Base-by-base conservation (phyloP, 2,888 invertebrate genomes). In the Zaprionus bogoriensis region DNA sequence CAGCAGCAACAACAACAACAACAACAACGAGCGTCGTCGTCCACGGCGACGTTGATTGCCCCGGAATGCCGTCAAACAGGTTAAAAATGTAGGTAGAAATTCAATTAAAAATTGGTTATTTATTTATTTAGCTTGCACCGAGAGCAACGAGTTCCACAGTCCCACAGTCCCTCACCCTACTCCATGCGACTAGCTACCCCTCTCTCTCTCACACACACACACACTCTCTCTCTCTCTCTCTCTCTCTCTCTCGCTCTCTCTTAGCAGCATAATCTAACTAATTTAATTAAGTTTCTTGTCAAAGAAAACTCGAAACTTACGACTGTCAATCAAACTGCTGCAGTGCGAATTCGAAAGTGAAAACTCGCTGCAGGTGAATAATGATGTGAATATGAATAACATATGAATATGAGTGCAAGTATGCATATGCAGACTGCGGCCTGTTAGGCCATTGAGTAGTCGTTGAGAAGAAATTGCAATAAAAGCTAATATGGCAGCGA, bases 1-100 rank as follows among this genome's bases (percentile, higher is more conserved):
- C 61, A 75, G 45, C 67, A 66, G 30, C 58, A 69, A 25, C 54
- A 64, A 20, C 55, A 71, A 36, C 32, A 67, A 48, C 62, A 68
- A 44, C 69, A 76, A 65, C 71, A 74, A 67, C 71, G 64, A 55
- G 80, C 87, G 68, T 60, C 83, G 66, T 77, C 69, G 53, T 74
- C 55, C 63, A 47, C 27, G 64, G 68, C 82, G 80, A 82, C 83
- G 86, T 84, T 87, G 88, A 89, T 88, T 79, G 84, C 78, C 85
- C 77, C 82, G 89, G 88, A 88, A 88, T 88, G 88, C 87, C 79
- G 87, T 89, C 89, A 88, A 88, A 88, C 88, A 85, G 89, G 88
- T 88, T 88, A 87, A 86, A 86, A 89, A 88, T 88, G 84, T 87
- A 87, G 88, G 89, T 88, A 88, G 88, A 84, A 88, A 87, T 79